These are phyloP conservation scores for Meloidogyne hapla DNA, from an alignment of 1,140 invertebrate species.

Conservation along the genomic window DNA sequence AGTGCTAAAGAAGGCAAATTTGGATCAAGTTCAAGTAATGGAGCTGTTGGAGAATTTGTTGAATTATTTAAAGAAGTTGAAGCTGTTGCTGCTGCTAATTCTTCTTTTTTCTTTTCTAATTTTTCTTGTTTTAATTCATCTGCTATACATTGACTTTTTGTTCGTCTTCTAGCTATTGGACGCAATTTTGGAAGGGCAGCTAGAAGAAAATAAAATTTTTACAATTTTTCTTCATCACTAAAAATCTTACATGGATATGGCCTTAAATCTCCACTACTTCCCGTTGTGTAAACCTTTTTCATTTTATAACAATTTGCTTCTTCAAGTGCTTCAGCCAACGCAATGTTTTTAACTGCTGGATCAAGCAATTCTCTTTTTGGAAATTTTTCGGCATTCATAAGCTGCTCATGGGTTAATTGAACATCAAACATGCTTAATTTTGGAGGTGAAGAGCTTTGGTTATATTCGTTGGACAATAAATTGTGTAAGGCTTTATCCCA, in stretches of 20 bases:
- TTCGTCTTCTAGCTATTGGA: constrained; percentile 27
- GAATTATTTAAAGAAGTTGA: neutral
- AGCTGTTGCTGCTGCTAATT: neutral
- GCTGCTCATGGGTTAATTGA: constrained; percentile 37
- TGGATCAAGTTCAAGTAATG: neutral
- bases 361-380: constrained; percentile 24
- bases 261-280: constrained; percentile 16
- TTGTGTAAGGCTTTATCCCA: constrained; percentile 46
- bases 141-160: constrained; percentile 25
- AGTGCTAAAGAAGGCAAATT: neutral
- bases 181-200: constrained; percentile 24
- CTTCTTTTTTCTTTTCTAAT: constrained; percentile 1
- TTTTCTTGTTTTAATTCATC: constrained; percentile 17
- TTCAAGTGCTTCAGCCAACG: constrained; percentile 36
- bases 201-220: constrained; percentile 6
- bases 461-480: neutral
- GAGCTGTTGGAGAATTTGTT: neutral
- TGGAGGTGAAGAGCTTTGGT: neutral
- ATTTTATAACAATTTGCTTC: constrained; percentile 29
- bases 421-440: constrained; percentile 36
- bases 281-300: neutral
- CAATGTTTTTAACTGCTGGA: constrained; percentile 27
- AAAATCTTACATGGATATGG: constrained; percentile 39
- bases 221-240: neutral
- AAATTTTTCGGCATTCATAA: constrained; percentile 36